These are phyloP conservation scores for Actinernus sp. DNA, from an alignment of 92 coral and sea anemone species.

Conservation along the genomic window DNA sequence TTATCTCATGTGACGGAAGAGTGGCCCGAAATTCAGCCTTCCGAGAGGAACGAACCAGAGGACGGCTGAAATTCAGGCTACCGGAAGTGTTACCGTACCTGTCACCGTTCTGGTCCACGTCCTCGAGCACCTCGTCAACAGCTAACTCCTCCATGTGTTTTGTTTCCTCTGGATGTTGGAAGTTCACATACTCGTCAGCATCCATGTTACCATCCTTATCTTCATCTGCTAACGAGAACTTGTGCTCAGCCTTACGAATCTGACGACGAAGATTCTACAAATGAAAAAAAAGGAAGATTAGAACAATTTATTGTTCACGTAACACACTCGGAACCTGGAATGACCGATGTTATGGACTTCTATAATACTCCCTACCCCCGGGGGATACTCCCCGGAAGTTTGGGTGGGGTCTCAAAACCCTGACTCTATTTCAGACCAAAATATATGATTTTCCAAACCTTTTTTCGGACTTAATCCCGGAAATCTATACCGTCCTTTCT, in stretches of 20 bases:
- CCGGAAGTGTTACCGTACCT: constrained; percentile 55
- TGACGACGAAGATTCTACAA: constrained; percentile 83
- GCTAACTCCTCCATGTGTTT: constrained; percentile 94
- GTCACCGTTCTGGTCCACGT: constrained; percentile 90
- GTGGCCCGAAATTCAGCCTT: background rate
- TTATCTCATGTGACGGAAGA: no score
- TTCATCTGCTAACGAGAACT: constrained; percentile 86
- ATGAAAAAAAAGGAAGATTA: no score
- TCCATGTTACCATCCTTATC: constrained; percentile 92
- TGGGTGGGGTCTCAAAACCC: no score
- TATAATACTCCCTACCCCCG: no score
- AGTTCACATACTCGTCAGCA: constrained; percentile 93
- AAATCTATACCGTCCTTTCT: no score
- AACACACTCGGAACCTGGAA: no score
- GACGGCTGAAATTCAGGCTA: background rate
- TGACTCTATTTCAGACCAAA: no score
- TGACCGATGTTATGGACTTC: no score
- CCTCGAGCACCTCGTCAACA: constrained; percentile 90
- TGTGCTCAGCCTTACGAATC: constrained; percentile 86
- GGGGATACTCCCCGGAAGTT: no score
- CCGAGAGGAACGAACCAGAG: background rate
- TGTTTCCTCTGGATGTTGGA: constrained; percentile 95
- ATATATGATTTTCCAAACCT: no score
- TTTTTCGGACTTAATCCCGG: no score
- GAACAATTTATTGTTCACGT: no score